phyloP scores from a whole-genome alignment of 2,797 vertebrate genomes.

The Falco concolor region DNA sequence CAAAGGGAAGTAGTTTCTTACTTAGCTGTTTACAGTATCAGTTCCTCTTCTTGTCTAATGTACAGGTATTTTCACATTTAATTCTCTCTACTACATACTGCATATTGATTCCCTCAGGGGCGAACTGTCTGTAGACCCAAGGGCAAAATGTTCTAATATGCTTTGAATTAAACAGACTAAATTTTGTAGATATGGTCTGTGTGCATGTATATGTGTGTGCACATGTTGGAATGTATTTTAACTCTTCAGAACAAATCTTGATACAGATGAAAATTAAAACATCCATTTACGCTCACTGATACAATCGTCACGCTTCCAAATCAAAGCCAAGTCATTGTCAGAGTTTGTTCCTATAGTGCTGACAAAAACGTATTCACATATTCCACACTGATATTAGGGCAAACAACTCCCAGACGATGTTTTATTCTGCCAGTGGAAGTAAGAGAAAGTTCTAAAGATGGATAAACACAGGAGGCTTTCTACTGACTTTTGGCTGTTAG shows the following conservation, averaged over 20 bases:
- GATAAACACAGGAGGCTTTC: not conserved
- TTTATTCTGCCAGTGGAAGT: not conserved
- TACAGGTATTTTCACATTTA: not conserved
- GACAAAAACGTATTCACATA: not conserved
- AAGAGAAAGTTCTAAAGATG: not conserved
- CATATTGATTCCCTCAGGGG: not conserved
- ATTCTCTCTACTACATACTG: not conserved
- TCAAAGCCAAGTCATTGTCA: not conserved
- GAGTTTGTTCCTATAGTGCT: not conserved
- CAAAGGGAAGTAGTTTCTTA: not conserved
- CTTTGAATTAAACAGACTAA: not conserved
- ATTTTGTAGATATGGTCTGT: not conserved
- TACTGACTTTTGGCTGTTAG: not conserved
- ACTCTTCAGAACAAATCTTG: not conserved
- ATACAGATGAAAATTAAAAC: not conserved
- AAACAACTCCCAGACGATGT: not conserved
- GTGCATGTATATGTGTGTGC: not conserved
- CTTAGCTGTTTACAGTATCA: not conserved
- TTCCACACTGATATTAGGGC: not conserved
- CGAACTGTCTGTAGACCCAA: not conserved
- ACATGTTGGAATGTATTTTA: not conserved
- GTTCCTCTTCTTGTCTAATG: not conserved
- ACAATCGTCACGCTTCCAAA: not conserved
- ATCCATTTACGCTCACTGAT: not conserved
- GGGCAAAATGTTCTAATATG: not conserved